These are phyloP conservation scores for Myanophis thanlyinensis DNA, from an alignment of 2,113 vertebrate genomes.

Conservation along the genomic window DNA sequence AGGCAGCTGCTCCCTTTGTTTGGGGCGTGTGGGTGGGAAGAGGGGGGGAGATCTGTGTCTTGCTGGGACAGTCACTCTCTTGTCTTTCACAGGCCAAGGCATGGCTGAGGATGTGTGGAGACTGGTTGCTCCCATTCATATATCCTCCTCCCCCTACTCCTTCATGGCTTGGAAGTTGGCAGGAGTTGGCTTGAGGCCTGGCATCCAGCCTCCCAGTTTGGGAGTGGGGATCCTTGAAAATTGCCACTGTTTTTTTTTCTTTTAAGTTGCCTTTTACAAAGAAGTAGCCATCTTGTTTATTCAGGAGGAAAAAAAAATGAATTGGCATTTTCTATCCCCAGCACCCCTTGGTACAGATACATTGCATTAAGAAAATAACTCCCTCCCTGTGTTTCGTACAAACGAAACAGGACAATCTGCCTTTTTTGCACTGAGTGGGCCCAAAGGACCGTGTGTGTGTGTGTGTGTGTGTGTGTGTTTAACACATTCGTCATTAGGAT, in stretches of 20 bases:
- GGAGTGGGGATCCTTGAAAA: neutral
- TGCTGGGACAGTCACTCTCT: conserved; percentile 31
- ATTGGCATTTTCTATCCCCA: neutral
- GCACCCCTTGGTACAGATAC: neutral
- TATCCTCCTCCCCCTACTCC: neutral
- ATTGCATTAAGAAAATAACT: neutral
- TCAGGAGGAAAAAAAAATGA: neutral
- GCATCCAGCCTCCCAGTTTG: neutral
- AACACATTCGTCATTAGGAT: conserved; percentile 21
- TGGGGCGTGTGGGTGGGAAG: conserved; percentile 14
- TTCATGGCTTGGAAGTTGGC: conserved; percentile 10
- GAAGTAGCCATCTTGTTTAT: conserved; percentile 19
- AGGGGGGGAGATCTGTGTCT: conserved; percentile 13
- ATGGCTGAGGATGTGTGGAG: neutral
- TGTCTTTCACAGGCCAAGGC: conserved; percentile 1
- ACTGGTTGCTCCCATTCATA: conserved; percentile 2
- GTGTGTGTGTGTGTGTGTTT: neutral
- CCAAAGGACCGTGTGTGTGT: conserved; percentile 1
- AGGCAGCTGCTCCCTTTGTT: conserved; percentile 36
- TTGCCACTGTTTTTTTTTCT: neutral
- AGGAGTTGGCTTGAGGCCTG: conserved; percentile 12
- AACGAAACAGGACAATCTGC: neutral
- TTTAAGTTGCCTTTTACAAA: neutral
- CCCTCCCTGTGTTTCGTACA: neutral
- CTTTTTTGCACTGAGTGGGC: neutral